A percentile compares a stretch with the other conserved stretches of the same genome.
Evolutionary conservation across 2,113 vertebrate genomes (phyloP).

Genomic region (rat (Rattus norvegicus)): GRCr8 NC_086022.1:61710001-61710500

Average conservation of each 20-base stretch:
- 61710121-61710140: constrained; percentile 20
- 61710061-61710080: background rate
- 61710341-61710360: background rate
- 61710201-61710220: accelerated
- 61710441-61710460: background rate
- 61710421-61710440: background rate
- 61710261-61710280: background rate
- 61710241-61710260: background rate
- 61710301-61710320: background rate
- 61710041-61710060: background rate
- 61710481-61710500: background rate
- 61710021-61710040: accelerated
- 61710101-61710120: background rate
- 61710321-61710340: background rate
- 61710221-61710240: background rate
- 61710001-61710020: accelerated
- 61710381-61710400: background rate
- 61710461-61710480: background rate
- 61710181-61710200: accelerated
- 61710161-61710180: background rate
- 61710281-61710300: background rate
- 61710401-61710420: background rate
- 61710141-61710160: background rate
- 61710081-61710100: background rate
- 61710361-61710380: background rate